Evolutionary conservation across 2,797 vertebrate species (phyloP), one percentile per base, ranked within the genome.

Genomic region (Hemitrygon akajei): DNA sequence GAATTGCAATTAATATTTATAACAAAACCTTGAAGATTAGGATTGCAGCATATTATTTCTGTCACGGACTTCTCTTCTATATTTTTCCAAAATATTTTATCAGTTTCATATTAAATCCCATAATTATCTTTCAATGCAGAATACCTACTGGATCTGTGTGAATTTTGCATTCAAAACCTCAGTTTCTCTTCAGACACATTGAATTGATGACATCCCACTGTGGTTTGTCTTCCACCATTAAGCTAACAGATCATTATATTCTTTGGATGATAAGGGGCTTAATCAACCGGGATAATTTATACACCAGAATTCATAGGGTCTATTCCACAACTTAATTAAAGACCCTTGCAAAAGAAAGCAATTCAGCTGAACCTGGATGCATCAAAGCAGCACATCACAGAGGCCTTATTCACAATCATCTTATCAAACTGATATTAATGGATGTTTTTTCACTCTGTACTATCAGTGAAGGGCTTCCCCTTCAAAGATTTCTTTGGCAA

Each of bases 301-400:
- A 22, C 86, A 89, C 7, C 60, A 69, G 60, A 89, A 66, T 89
- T 37, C 63, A 66, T 89, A 22, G 60, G 18, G 14, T 37, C 60
- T 69, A 22, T 3, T 16, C 18, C 63, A n/a, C 60, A 89, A 89
- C 93, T 96, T 96, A 96, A 96, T 95, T 95, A 96, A 96, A 94
- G 87, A 86, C 92, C 94, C 86, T 93, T 66, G 93, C 71, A 94
- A 87, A 14, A 93, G 94, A 37, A 77, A 94, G 95, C 94, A 94
- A 95, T 69, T 94, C 94, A 95, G 95, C 93, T 58, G 94, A 94
- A 94, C 69, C 37, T 87, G 81, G 94, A 94, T 25, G 79, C 81
- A 94, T 75, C 94, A 94, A 95, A 94, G 93, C 47, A 10, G 7
- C 30, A 93, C 94, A 95, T 91, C 95, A 94, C 95, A 95, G 94